Percentiles rank a stretch among this genome's conserved stretches.
Evolutionary conservation across 1,140 invertebrate species (phyloP).

Genomic region (Liolophura sinensis): DNA sequence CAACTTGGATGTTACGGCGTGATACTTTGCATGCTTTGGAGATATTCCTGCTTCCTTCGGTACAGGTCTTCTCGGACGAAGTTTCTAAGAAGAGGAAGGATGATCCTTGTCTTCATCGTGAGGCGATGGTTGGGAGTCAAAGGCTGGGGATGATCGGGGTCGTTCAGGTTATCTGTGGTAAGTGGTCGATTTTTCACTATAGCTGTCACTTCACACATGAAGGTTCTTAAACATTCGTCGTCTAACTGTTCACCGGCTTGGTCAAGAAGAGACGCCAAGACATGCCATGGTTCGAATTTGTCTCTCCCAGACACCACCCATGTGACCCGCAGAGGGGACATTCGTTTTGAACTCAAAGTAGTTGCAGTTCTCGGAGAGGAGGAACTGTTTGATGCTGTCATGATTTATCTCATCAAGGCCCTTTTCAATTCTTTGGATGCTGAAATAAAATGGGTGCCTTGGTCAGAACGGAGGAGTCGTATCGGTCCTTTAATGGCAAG

Average conservation of each 20-base stretch:
- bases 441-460: slow-evolving; percentile 10
- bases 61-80: no score
- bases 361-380: neutral
- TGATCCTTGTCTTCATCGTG: slow-evolving; percentile 1
- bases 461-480: slow-evolving; percentile 6
- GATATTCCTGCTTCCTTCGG: no score
- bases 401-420: neutral
- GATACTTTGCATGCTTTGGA: no score
- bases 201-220: slow-evolving; percentile 5
- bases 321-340: slow-evolving; percentile 5
- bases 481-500: neutral
- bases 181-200: slow-evolving; percentile 6
- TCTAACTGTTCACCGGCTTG: neutral
- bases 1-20: no score
- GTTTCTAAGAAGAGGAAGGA: neutral
- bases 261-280: neutral
- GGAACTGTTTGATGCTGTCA: neutral
- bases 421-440: neutral
- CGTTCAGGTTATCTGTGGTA: neutral
- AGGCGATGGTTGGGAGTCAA: slow-evolving; percentile 1
- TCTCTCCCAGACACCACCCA: slow-evolving; percentile 11
- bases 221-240: slow-evolving; percentile 7
- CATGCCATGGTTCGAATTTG: slow-evolving; percentile 4
- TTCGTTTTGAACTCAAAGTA: slow-evolving; percentile 7
- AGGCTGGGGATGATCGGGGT: neutral